Percentiles rank a stretch among this genome's conserved stretches.
phyloP scores from a whole-genome alignment of 1,140 invertebrate species.

The Drosophila novamexicana region DNA sequence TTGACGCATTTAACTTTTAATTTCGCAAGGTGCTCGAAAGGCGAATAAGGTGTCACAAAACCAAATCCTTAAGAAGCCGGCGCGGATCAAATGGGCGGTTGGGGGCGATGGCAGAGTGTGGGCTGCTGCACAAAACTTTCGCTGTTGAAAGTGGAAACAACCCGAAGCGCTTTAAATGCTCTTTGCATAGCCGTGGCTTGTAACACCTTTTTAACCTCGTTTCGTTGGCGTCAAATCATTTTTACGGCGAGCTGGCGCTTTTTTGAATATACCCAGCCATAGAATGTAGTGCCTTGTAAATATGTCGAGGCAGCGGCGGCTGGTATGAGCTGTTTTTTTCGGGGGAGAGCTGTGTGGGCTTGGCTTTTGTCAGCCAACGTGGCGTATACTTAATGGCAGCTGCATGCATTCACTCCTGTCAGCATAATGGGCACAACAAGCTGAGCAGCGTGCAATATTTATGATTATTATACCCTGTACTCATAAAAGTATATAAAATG shows the following conservation, averaged over 20 bases:
- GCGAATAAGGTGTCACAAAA: slow-evolving; percentile 25
- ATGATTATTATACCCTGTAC: slow-evolving; percentile 68
- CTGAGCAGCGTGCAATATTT: slow-evolving; percentile 68
- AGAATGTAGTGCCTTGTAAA: slow-evolving; percentile 66
- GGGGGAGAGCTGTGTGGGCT: slow-evolving; percentile 22
- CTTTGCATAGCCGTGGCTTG: slow-evolving; percentile 11
- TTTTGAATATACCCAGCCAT: slow-evolving; percentile 62
- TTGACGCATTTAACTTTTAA: slow-evolving; percentile 78
- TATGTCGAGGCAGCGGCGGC: slow-evolving; percentile 48
- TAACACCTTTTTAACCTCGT: slow-evolving; percentile 77
- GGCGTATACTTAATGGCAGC: slow-evolving; percentile 66
- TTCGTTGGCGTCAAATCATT: slow-evolving; percentile 73
- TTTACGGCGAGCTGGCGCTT: slow-evolving; percentile 56
- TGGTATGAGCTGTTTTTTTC: slow-evolving; percentile 35
- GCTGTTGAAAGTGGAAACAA: slow-evolving; percentile 56
- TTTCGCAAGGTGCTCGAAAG: slow-evolving; percentile 54
- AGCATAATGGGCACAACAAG: slow-evolving; percentile 49
- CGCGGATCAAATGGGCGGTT: background rate
- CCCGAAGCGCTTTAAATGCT: slow-evolving; percentile 51
- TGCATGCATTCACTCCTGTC: slow-evolving; percentile 40
- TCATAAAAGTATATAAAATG: background rate
- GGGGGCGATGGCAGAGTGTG: background rate
- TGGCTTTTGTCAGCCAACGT: slow-evolving; percentile 56
- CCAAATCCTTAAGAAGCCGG: slow-evolving; percentile 18
- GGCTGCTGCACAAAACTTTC: slow-evolving; percentile 36